Evolutionary conservation across 2,797 vertebrate species (phyloP).

Genomic region (Phrynocephalus vlangalii): DNA sequence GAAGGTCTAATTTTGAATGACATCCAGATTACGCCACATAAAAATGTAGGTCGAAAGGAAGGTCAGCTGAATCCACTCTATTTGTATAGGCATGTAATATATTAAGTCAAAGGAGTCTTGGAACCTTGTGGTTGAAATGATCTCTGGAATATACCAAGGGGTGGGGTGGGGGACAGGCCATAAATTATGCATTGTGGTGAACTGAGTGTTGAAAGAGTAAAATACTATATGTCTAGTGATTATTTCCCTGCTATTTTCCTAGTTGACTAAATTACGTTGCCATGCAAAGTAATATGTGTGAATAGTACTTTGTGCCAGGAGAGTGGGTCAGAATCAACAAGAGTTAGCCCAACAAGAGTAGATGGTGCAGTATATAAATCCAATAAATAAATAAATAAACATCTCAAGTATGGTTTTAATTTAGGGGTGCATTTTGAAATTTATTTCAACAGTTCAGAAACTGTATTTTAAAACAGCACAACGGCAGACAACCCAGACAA

Average conservation of each 20-base stretch:
- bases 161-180: neutral
- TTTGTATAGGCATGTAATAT: neutral
- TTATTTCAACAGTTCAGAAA: neutral
- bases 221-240: neutral
- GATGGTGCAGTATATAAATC: too few species aligned
- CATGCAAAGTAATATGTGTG: constrained; percentile 42
- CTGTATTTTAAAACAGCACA: neutral
- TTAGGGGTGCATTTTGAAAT: constrained; percentile 10
- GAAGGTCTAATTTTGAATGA: constrained; percentile 29
- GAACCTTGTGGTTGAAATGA: constrained; percentile 31
- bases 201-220: too few species aligned
- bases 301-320: constrained; percentile 14
- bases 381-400: too few species aligned
- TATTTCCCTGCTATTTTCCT: constrained; percentile 11
- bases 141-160: neutral
- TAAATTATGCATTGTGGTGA: too few species aligned
- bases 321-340: neutral
- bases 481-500: neutral
- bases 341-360: neutral
- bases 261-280: constrained; percentile 8
- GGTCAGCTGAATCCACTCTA: neutral
- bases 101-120: neutral
- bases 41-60: constrained; percentile 3
- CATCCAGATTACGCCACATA: neutral
- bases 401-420: constrained; percentile 21